Base-by-base conservation (phyloP, 2,797 vertebrate genomes). In the Dicrostonyx torquatus region DNA sequence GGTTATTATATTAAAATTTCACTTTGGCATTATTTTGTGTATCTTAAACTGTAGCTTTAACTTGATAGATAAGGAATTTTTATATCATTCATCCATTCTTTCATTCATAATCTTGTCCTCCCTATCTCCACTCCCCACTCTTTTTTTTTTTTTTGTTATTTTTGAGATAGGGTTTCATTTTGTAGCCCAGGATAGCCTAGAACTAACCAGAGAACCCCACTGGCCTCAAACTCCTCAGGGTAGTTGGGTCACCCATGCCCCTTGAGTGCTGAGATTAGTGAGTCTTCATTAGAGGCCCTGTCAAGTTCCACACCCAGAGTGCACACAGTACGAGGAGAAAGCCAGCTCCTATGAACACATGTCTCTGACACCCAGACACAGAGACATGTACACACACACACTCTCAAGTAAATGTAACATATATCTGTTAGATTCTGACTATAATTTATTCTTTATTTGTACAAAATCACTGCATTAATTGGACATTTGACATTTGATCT, bases 1-100 rank as follows among this genome's bases (percentile, higher is more conserved):
- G 66, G 18, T 89, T 92, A 94, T 94, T 89, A 24, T 73, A 73
- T 93, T 91, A 94, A 77, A 90, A n/a, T 89, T 96, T 95, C 37
- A 85, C 93, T 88, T 31, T 95, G 68, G 66, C n/a, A 80, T 96
- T 93, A 83, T 95, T 93, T 93, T 95, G 43, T 53, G 10, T 89
- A 53, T 66, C 78, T 95, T 89, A 91, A 68, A 94, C 87, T 94
- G 55, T 91, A 76, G 82, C 62, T 93, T 88, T 95, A 89, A 68
- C 26, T 89, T 93, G 66, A 15, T 92, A 88, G 43, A 40, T 90
- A 45, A 90, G 68, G 55, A 93, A 80, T 18, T 58, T 95, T 40
- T 34, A 94, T 43, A 45, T 87, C 76, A 93, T 43, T 64, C 40
- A n/a, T n/a, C n/a, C 12, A 58, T 58, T 24, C 78, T 9, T 50